Evolutionary conservation across 2,888 invertebrate species (phyloP).

Genomic region (Unio pictorum): DNA sequence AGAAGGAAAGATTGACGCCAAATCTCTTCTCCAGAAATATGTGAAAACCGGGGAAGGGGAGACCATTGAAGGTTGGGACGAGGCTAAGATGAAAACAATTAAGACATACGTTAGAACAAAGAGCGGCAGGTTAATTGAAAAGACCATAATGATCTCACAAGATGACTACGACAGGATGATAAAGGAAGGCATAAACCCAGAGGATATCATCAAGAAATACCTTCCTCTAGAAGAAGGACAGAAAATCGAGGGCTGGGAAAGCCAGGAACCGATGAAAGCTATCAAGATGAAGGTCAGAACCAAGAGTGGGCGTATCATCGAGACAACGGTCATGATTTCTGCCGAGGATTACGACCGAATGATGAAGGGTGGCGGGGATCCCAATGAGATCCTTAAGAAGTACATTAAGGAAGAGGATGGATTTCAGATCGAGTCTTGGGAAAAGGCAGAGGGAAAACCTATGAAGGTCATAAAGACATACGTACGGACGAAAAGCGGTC

Average conservation of each 20-base stretch:
- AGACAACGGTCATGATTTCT: constrained; percentile 67
- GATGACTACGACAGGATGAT: constrained; percentile 68
- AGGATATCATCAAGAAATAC: constrained; percentile 66
- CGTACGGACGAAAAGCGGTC: constrained; percentile 69
- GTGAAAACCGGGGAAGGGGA: constrained; percentile 56
- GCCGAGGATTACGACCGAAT: constrained; percentile 69
- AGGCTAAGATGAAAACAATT: constrained; percentile 68
- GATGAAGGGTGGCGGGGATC: constrained; percentile 60
- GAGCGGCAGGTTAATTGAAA: constrained; percentile 68
- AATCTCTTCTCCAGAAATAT: constrained; percentile 61
- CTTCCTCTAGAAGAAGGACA: constrained; percentile 65
- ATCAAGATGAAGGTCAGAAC: constrained; percentile 65
- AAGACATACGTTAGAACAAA: constrained; percentile 69
- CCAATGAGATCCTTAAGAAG: constrained; percentile 63
- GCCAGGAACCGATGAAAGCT: constrained; percentile 67
- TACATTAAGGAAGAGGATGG: constrained; percentile 65
- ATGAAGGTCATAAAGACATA: constrained; percentile 67
- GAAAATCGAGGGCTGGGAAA: constrained; percentile 66
- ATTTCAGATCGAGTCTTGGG: constrained; percentile 62
- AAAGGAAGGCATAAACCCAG: constrained; percentile 62
- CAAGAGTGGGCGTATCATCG: constrained; percentile 69
- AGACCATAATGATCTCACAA: constrained; percentile 67
- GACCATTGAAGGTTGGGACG: constrained; percentile 68
- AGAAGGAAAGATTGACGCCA: constrained; percentile 59
- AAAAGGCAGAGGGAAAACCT: constrained; percentile 59